Base-by-base conservation (phyloP, 2,888 invertebrate species). In the Junonia oenone region DNA sequence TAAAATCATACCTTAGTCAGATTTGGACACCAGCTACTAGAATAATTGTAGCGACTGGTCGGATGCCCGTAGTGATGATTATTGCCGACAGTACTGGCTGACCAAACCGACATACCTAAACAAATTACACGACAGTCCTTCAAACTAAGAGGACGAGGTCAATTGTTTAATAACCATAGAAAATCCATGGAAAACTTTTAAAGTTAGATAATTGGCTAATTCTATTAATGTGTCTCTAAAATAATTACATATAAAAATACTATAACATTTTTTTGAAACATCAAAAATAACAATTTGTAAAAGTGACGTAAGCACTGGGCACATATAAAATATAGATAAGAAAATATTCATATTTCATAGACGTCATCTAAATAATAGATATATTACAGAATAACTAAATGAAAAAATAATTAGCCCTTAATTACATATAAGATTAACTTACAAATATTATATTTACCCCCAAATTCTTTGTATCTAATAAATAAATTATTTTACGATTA, bases 61-160 rank as follows among this genome's bases (percentile, higher is more conserved):
- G 81, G 81, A 72, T 81, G 77, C 71, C 76, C 79, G 73, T 73
- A 77, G 72, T 80, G 81, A 73, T 83, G 84, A 83, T 87, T 88
- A 82, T 87, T 87, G 73, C 87, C 93, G 81, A 91, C 91, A 71
- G 92, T 91, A 78, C 92, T 91, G 76, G 93, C 93, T 74, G 93
- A 93, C 94, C 94, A 94, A 83, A 94, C 92, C 89, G 94, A 94
- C 94, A 93, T 93, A 87, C 88, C 88, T 88, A 90, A 83, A 78
- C 76, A 81, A 78, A 80, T 81, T 73, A 75, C 77, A 81, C 78
- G 78, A 76, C 67, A 85, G 81, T 80, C 79, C 82, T 84, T 83
- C 79, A 75, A 75, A 75, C 76, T 73, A 72, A 73, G 68, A 73
- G 70, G 76, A 66, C 76, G 85, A 86, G 84, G 85, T 87, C 84